Conservation (phyloP, 1,140 invertebrate genomes). For the Ceratina calcarata region DNA sequence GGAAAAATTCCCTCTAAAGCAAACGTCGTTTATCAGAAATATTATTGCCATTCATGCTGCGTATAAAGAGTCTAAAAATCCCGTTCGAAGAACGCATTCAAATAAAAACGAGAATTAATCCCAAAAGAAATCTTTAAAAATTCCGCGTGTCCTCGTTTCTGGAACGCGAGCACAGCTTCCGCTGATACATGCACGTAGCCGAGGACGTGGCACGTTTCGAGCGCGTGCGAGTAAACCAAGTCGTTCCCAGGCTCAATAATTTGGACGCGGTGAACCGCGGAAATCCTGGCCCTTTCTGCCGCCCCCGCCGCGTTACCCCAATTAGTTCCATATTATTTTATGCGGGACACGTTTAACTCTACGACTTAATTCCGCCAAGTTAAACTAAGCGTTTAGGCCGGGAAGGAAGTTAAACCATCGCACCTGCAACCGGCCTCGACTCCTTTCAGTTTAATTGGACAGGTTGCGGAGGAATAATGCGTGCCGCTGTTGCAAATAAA, state of each 20-base stretch:
- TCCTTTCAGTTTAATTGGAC: not conserved
- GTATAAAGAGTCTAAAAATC: no score
- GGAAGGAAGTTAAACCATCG: not conserved
- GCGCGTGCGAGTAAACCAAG: not conserved
- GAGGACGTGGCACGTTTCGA: not conserved
- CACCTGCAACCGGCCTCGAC: not conserved
- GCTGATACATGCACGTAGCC: not conserved
- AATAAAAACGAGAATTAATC: not conserved
- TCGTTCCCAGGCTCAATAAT: constrained; percentile 11
- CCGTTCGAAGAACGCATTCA: not conserved
- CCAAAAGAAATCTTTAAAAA: not conserved
- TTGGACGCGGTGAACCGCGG: not conserved
- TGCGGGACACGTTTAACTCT: not conserved
- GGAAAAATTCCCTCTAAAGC: no score
- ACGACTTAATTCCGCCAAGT: constrained; percentile 1
- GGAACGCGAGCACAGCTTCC: not conserved
- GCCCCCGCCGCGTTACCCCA: no score
- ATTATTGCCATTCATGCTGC: no score
- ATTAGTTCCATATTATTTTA: not conserved
- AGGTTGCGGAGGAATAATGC: not conserved
- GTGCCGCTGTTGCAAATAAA: no score
- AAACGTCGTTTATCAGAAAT: no score
- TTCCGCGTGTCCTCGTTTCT: not conserved
- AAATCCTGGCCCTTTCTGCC: no score
- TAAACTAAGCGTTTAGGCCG: no score